Percentiles rank a stretch among this genome's conserved stretches.
Evolutionary conservation across 1,140 invertebrate species (phyloP).

Genomic region (Aphelenchoides besseyi): DNA sequence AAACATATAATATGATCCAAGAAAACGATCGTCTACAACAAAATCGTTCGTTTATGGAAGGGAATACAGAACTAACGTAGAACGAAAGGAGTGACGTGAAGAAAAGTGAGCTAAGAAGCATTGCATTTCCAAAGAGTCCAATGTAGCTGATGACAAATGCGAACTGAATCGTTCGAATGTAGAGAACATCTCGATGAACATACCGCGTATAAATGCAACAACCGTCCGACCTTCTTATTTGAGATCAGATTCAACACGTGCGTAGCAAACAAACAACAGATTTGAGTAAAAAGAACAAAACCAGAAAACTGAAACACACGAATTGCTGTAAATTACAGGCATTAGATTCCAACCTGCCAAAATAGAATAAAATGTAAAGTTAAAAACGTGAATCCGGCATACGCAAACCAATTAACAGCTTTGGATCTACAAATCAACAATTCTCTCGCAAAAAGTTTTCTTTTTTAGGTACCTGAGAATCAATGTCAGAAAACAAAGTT

Average conservation of each 20-base stretch:
- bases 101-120: slow-evolving; percentile 72
- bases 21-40: slow-evolving; percentile 62
- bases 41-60: slow-evolving; percentile 31
- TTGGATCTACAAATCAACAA: slow-evolving; percentile 69
- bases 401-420: slow-evolving; percentile 68
- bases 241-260: slow-evolving; percentile 44
- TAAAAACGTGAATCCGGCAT: slow-evolving; percentile 65
- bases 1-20: slow-evolving; percentile 58
- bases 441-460: slow-evolving; percentile 12
- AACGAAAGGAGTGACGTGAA: slow-evolving; percentile 63
- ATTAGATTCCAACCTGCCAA: slow-evolving; percentile 33
- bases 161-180: slow-evolving; percentile 64
- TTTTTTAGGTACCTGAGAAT: slow-evolving; percentile 62
- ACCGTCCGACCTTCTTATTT: slow-evolving; percentile 46
- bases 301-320: slow-evolving; percentile 48
- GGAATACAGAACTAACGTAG: slow-evolving; percentile 59
- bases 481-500: slow-evolving; percentile 65
- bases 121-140: slow-evolving; percentile 70
- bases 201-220: slow-evolving; percentile 51
- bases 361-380: slow-evolving; percentile 62
- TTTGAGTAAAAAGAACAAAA: slow-evolving; percentile 50
- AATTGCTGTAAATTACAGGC: slow-evolving; percentile 12
- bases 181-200: slow-evolving; percentile 61
- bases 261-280: slow-evolving; percentile 44
- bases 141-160: slow-evolving; percentile 50